These are phyloP conservation scores for Hippoglossus hippoglossus DNA, from an alignment of 2,797 vertebrate species.

Conservation along the genomic window DNA sequence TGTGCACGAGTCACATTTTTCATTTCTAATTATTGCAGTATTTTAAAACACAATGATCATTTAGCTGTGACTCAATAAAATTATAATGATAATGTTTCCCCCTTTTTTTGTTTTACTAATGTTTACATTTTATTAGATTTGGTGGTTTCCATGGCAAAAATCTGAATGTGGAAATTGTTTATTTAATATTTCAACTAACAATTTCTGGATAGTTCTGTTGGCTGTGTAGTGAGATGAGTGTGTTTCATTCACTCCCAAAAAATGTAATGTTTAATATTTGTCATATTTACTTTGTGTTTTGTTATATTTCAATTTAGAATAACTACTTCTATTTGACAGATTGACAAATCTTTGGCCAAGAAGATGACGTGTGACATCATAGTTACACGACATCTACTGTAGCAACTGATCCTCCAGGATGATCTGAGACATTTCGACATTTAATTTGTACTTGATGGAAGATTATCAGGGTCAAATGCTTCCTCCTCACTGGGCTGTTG, in stretches of 20 bases:
- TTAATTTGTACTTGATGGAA: slow-evolving; percentile 6
- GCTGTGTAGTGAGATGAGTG: background rate
- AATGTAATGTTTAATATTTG: no score
- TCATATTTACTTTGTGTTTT: background rate
- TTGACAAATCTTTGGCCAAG: slow-evolving; percentile 1
- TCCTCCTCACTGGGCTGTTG: slow-evolving; percentile 48
- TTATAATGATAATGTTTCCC: background rate
- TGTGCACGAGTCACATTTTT: background rate
- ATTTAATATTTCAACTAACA: no score
- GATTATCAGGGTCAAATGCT: slow-evolving; percentile 30
- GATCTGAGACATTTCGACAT: slow-evolving; percentile 1
- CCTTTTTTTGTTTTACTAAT: background rate
- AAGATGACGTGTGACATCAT: background rate
- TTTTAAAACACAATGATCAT: background rate
- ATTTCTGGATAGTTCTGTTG: background rate
- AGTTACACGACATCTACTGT: background rate
- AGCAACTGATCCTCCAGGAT: background rate
- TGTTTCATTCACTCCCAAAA: background rate
- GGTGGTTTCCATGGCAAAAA: background rate
- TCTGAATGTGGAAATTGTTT: background rate
- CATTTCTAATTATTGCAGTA: background rate
- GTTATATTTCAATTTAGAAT: background rate
- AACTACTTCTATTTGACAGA: background rate
- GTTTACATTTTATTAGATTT: background rate
- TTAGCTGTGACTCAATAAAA: background rate